Percentiles rank a stretch among this genome's conserved stretches.
These are phyloP conservation scores for Trididemnum miniatum DNA, from an alignment of 23 tunicate species.

Conservation along the genomic window DNA sequence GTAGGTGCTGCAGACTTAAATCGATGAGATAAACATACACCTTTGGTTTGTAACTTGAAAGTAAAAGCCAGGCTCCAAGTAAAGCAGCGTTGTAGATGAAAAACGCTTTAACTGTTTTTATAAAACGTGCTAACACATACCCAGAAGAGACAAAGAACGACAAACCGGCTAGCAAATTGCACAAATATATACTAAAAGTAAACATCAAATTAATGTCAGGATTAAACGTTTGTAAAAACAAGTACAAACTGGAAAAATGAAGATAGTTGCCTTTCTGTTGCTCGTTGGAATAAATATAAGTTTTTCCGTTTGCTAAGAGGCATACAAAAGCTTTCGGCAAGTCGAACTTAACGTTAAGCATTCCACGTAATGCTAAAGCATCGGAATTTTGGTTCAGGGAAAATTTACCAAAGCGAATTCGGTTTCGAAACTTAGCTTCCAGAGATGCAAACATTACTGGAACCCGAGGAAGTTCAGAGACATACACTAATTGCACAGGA, in stretches of 20 bases:
- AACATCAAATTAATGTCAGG: conserved; percentile 50
- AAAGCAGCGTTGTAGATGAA: conserved; percentile 40
- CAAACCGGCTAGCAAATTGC: conserved; percentile 39
- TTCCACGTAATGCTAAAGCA: not conserved
- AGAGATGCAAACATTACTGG: conserved; percentile 26
- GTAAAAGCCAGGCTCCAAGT: conserved; percentile 44
- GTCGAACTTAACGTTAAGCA: not conserved
- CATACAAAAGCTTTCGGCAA: conserved; percentile 22
- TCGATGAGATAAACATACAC: not conserved
- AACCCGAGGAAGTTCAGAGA: not conserved
- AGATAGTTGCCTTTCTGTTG: not conserved
- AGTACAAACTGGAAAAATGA: conserved; percentile 11
- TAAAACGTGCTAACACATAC: conserved; percentile 4
- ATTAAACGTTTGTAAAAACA: conserved; percentile 18
- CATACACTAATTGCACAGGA: conserved; percentile 26
- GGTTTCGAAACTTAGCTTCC: conserved; percentile 11
- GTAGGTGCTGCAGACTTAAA: not conserved
- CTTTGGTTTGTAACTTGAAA: conserved; percentile 36
- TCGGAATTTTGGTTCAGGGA: not conserved
- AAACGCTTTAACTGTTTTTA: conserved; percentile 30
- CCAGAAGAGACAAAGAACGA: conserved; percentile 34
- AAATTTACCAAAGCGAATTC: conserved; percentile 8
- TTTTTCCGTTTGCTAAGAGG: not conserved
- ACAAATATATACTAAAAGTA: conserved; percentile 47
- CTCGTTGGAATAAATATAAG: not conserved